Base-by-base conservation (phyloP, 2,888 invertebrate species). In the Therioaphis trifolii region DNA sequence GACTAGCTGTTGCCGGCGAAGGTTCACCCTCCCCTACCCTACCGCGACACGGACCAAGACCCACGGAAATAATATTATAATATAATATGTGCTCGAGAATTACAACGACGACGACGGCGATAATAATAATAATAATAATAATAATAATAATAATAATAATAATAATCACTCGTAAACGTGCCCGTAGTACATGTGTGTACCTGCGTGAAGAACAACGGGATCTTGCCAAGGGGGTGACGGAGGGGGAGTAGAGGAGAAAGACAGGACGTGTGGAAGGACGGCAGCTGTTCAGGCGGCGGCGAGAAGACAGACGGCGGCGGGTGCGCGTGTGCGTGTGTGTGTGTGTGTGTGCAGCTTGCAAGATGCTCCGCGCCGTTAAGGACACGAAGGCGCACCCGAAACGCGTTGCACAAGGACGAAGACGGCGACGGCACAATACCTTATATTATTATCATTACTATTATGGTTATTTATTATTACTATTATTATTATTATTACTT, bases 311-410 rank as follows among this genome's bases (percentile, higher is more conserved):
- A 5, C 77, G 80, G 21, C 46, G 69, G 27, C 69, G 43, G 68
- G 52, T 58, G 66, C 49, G 66, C n/a, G n/a, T n/a, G n/a, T n/a
- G n/a, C n/a, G n/a, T n/a, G n/a, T n/a, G n/a, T n/a, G n/a, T n/a
- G n/a, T n/a, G n/a, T n/a, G n/a, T 66, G 24, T 14, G 27, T 29
- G 69, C 80, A 72, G 80, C 80, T 80, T 80, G 80, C 80, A 61
- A 72, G 80, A 80, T 72, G 80, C 72, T 79, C 15, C 35, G 40
- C 61, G 72, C 43, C 58, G 75, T 76, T 77, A 77, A 77, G 58
- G 77, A 77, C 76, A 15, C 43, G 11, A 18, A 2, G 43, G 52
- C 52, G 52, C 52, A 15, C 52, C 12, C 18, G 52, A n/a, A n/a
- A n/a, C 52, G 52, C 18, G 35, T n/a, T 40, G 52, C 52, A n/a